A percentile compares a stretch with the other conserved stretches of the same genome.
phyloP scores from a whole-genome alignment of 2,113 vertebrate genomes.

The Oriolus oriolus region DNA sequence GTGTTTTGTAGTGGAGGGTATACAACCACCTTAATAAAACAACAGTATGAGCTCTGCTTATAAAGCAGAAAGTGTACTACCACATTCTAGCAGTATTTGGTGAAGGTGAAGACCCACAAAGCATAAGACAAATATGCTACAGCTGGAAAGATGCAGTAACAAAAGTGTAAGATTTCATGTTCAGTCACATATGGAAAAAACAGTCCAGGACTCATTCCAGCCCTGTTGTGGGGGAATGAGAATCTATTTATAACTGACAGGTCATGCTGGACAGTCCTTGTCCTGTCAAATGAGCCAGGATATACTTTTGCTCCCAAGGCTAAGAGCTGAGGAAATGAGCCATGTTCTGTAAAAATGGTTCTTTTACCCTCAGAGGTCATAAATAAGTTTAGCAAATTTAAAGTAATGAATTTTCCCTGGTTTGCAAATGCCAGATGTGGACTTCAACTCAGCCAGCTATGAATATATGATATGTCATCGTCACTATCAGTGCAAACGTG shows the following conservation, averaged over 20 bases:
- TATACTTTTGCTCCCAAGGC: neutral
- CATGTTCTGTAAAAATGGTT: neutral
- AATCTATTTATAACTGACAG: slow-evolving; percentile 2
- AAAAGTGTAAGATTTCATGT: neutral
- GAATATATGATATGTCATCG: neutral
- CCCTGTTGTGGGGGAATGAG: neutral
- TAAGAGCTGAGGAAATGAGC: neutral
- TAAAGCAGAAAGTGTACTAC: neutral
- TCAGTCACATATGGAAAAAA: neutral
- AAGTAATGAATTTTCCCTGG: neutral
- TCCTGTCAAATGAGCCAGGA: neutral
- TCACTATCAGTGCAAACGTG: neutral
- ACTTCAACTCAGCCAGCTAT: neutral
- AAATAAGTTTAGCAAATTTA: slow-evolving; percentile 11
- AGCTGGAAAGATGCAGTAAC: neutral
- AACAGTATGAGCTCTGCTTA: neutral
- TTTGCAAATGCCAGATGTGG: neutral
- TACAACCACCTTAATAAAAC: neutral
- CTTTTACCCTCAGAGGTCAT: neutral
- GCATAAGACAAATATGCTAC: neutral
- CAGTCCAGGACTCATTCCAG: neutral
- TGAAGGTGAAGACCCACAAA: neutral
- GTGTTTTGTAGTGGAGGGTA: neutral
- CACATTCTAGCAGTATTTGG: neutral
- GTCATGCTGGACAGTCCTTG: neutral